These are phyloP conservation scores for Colletes gigas DNA, from an alignment of 1,140 invertebrate species.

Conservation along the genomic window DNA sequence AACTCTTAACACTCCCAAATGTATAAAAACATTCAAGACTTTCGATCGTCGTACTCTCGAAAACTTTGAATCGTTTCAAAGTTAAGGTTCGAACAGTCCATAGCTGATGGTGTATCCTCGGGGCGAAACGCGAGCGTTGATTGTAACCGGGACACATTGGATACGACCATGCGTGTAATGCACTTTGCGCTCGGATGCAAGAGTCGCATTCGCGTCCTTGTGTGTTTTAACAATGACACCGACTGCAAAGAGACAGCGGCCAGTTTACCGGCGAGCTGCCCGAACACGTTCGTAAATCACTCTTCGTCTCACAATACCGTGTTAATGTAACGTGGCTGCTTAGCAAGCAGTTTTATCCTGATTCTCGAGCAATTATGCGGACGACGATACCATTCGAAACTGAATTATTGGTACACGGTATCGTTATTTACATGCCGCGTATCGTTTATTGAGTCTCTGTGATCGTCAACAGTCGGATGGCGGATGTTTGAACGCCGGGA, in stretches of 20 bases:
- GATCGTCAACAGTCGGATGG: too few species aligned
- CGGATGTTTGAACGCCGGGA: too few species aligned
- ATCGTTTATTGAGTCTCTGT: neutral
- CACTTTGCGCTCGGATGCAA: slow-evolving; percentile 6
- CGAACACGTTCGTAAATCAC: slow-evolving; percentile 31
- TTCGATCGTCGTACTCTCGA: too few species aligned
- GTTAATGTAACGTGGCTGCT: slow-evolving; percentile 24
- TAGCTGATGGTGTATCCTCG: too few species aligned
- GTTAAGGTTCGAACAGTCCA: too few species aligned
- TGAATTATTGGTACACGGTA: slow-evolving; percentile 18
- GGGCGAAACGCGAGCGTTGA: too few species aligned
- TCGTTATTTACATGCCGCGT: neutral
- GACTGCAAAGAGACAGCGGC: slow-evolving; percentile 4
- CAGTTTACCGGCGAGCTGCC: neutral
- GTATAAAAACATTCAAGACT: too few species aligned
- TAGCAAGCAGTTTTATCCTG: slow-evolving; percentile 30
- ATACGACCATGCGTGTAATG: neutral
- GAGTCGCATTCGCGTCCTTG: slow-evolving; percentile 3
- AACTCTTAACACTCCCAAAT: too few species aligned
- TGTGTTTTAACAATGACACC: neutral
- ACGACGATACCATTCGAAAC: slow-evolving; percentile 26
- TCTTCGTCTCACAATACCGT: slow-evolving; percentile 26
- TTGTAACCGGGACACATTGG: too few species aligned
- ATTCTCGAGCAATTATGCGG: slow-evolving; percentile 25
- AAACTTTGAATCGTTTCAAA: too few species aligned